Conservation (phyloP, 2,113 vertebrate genomes). For the Ornithorhynchus anatinus region DNA sequence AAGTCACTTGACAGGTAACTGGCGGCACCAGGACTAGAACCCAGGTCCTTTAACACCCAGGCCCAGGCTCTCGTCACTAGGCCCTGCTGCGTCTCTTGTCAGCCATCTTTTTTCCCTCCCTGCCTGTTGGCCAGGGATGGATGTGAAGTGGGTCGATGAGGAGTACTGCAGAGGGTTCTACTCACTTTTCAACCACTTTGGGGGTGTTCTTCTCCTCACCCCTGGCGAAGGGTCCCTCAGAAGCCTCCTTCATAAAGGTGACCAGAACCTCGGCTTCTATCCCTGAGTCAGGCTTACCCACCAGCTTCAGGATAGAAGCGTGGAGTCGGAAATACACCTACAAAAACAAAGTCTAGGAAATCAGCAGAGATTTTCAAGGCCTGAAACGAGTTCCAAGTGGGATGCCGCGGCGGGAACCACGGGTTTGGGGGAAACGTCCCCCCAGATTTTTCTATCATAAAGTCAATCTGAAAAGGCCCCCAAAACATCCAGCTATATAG, state of each 20-base stretch:
- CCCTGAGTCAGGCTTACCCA: slow-evolving; percentile 74
- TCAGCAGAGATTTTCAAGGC: slow-evolving; percentile 11
- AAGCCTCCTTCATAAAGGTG: slow-evolving; percentile 87
- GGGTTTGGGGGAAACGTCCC: neutral
- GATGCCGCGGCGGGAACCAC: neutral
- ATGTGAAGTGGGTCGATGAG: too few relatives aligned
- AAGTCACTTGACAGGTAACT: too few relatives aligned
- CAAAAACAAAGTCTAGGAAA: neutral
- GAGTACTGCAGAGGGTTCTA: neutral
- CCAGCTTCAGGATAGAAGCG: slow-evolving; percentile 93
- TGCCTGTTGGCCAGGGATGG: too few relatives aligned
- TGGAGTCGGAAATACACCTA: slow-evolving; percentile 93
- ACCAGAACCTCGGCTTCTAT: slow-evolving; percentile 86
- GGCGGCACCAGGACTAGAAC: too few relatives aligned
- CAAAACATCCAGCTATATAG: too few relatives aligned
- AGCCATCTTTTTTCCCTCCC: too few relatives aligned
- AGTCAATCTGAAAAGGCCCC: too few relatives aligned
- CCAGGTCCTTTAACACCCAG: too few relatives aligned
- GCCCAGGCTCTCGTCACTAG: too few relatives aligned
- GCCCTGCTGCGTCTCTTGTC: too few relatives aligned
- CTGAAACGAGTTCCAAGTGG: neutral
- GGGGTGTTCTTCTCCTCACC: slow-evolving; percentile 96
- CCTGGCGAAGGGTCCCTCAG: slow-evolving; percentile 91
- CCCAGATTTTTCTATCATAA: too few relatives aligned
- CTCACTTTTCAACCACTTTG: slow-evolving; percentile 92